Conservation (phyloP, 2,797 vertebrate species). For the Urocyon cinereoargenteus region DNA sequence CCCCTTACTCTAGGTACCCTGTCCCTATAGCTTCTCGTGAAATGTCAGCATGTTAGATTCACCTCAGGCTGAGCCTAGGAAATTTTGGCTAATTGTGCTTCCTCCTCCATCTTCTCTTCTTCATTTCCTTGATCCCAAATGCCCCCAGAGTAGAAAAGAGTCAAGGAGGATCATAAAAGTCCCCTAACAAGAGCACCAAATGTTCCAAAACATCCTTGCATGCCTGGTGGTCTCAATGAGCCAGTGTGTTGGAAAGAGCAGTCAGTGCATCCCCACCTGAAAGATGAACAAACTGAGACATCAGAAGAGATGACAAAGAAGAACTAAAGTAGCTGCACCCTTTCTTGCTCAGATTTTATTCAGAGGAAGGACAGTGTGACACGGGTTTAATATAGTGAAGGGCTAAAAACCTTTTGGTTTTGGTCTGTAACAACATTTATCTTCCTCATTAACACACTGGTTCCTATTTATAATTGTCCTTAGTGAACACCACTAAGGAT, state of each 20-base stretch:
- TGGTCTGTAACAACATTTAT: background rate
- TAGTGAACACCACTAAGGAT: background rate
- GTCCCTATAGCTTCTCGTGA: background rate
- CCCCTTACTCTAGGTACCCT: background rate
- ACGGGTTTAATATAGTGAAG: background rate
- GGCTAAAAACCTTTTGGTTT: background rate
- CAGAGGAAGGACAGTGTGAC: background rate
- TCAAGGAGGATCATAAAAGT: background rate
- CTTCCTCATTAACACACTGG: background rate
- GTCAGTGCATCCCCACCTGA: fast-evolving
- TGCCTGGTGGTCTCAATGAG: too few relatives aligned
- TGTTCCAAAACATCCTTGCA: fast-evolving
- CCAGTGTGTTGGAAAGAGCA: background rate
- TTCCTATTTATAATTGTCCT: background rate
- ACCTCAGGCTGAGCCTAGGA: background rate
- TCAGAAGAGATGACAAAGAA: background rate
- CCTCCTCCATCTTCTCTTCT: background rate
- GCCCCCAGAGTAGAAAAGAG: background rate
- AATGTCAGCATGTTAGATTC: background rate
- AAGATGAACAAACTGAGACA: background rate
- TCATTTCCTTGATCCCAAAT: background rate
- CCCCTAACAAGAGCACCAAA: fast-evolving
- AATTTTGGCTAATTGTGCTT: background rate
- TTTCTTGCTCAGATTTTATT: background rate
- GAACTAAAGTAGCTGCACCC: background rate